phyloP scores from a whole-genome alignment of 2,113 vertebrate genomes.

The Thryonomys swinderianus region DNA sequence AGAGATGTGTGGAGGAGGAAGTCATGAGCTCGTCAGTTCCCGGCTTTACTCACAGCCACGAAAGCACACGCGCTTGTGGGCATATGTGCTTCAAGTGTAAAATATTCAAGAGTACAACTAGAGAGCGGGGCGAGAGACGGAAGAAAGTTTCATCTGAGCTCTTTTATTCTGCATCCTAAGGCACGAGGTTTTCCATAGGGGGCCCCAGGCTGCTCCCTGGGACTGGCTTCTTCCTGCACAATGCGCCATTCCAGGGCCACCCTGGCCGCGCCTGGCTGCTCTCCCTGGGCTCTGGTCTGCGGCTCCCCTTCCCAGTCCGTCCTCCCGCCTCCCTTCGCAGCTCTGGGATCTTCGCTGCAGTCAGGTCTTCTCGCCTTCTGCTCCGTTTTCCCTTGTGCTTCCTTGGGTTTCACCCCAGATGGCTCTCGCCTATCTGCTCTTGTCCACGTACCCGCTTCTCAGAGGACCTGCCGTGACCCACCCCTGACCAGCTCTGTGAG shows the following conservation, averaged over 20 bases:
- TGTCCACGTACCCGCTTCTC: background rate
- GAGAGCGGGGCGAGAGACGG: background rate
- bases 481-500: background rate
- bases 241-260: background rate
- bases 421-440: background rate
- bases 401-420: background rate
- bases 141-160: constrained; percentile 7
- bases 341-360: background rate
- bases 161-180: background rate
- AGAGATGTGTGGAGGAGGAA: background rate
- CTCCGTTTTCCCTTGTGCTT: background rate
- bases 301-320: background rate
- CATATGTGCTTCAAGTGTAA: background rate
- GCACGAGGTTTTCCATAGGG: constrained; percentile 20
- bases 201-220: background rate
- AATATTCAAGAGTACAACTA: background rate
- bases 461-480: background rate
- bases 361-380: background rate
- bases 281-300: background rate
- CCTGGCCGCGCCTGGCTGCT: background rate
- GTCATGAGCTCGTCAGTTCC: background rate
- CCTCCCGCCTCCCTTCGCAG: background rate
- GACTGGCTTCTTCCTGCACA: background rate
- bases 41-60: background rate
- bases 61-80: background rate